Evolutionary conservation across 2,888 invertebrate genomes (phyloP).

Genomic region (Hermaeophaga mercurialis): DNA sequence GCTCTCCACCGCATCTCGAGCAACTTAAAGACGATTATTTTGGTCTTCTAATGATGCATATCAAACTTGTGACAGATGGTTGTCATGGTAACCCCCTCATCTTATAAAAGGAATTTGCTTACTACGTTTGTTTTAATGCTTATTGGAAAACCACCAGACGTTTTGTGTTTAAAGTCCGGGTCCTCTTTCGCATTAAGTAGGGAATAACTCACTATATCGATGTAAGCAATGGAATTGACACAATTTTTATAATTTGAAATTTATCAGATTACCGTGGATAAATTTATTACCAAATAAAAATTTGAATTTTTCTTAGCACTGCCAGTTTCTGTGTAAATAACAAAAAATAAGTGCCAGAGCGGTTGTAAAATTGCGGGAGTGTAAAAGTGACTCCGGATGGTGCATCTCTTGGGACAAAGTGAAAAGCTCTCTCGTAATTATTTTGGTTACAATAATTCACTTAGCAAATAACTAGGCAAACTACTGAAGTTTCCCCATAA

Average conservation of each 20-base stretch:
- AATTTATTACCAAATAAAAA: too few species aligned
- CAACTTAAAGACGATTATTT: constrained; percentile 32
- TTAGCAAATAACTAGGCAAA: constrained; percentile 40
- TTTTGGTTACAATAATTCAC: constrained; percentile 44
- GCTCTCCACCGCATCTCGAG: constrained; percentile 20
- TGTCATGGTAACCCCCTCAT: constrained; percentile 27
- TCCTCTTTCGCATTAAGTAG: too few species aligned
- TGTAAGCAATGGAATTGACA: too few species aligned
- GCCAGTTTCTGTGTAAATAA: too few species aligned
- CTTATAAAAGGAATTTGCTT: constrained; percentile 14
- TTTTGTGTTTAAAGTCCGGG: constrained; percentile 9
- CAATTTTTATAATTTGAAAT: too few species aligned
- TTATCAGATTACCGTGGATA: too few species aligned
- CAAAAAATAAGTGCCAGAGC: too few species aligned
- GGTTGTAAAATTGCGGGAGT: too few species aligned
- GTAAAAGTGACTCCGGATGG: background rate
- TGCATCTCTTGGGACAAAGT: constrained; percentile 22
- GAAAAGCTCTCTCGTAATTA: constrained; percentile 37
- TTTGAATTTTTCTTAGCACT: too few species aligned
- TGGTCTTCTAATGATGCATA: constrained; percentile 34
- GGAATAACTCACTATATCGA: too few species aligned
- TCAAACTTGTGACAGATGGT: constrained; percentile 33
- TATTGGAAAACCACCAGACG: constrained; percentile 9
- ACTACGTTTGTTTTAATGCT: constrained; percentile 17
- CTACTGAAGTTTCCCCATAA: constrained; percentile 42